Base-by-base conservation (phyloP, 2,888 invertebrate genomes). In the Orthosia cruda region DNA sequence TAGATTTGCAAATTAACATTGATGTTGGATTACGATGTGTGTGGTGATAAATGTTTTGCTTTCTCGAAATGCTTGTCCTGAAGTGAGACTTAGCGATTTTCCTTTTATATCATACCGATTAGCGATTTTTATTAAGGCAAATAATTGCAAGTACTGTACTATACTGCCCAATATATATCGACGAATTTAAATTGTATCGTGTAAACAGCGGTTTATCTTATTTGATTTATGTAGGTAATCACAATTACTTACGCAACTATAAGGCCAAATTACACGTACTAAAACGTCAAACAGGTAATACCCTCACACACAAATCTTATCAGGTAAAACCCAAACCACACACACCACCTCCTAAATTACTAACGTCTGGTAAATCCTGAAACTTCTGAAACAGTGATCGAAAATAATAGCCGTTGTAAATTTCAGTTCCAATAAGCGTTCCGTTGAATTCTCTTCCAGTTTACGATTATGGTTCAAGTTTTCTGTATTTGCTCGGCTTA, bases 391-490 rank as follows among this genome's bases (percentile, higher is more conserved):
- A 86, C 86, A 75, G 84, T 83, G 83, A 84, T 86, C 80, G 80
- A 79, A 86, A 87, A 80, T 87, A 83, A 87, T 74, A 63, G 73
- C 80, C 68, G 72, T 80, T 81, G 84, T 87, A 87, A 87, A 87
- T 87, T 86, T 71, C 79, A 64, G 67, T 84, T 85, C 87, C 87
- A 87, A 87, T 87, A 87, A 86, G 83, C 66, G 78, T 80, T 84
- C 83, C 84, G 82, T 64, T 76, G 81, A 77, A 81, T 87, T 81
- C 83, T 59, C 86, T 74, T 61, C 50, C 47, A 85, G 55, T 87
- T 87, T 87, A 87, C 83, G 87, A 76, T 87, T 86, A 87, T 87
- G 79, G 86, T 77, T 71, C 64, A 87, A 87, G 87, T 87, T 87
- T 83, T 83, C 82, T 82, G 83, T 83, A 82, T 82, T 69, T 71